A percentile compares a stretch with the other conserved stretches of the same genome.
Conservation (phyloP, 1,140 invertebrate species). For the Pseudachorutes palmiensis region DNA sequence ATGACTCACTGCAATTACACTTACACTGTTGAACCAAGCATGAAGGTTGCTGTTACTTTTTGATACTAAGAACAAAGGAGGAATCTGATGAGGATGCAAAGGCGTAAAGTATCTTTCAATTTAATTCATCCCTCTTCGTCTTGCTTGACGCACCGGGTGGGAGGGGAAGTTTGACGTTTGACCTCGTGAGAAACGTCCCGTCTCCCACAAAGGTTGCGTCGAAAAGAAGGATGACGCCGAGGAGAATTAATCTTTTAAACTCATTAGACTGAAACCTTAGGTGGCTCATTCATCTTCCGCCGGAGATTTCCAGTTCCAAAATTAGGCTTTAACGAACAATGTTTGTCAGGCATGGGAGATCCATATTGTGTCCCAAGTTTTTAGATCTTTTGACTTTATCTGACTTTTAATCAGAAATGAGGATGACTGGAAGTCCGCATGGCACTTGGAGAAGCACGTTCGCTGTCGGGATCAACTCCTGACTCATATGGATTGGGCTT, state of each 20-base stretch:
- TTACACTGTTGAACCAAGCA: neutral
- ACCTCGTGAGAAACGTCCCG: too few species aligned
- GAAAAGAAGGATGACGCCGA: neutral
- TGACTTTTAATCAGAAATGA: conserved; percentile 42
- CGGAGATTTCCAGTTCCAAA: neutral
- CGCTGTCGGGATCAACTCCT: conserved; percentile 50
- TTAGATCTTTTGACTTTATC: neutral
- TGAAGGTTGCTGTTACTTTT: neutral
- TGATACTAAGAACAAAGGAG: neutral
- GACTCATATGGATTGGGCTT: conserved; percentile 52
- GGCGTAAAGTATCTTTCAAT: too few species aligned
- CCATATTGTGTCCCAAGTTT: neutral
- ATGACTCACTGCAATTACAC: too few species aligned
- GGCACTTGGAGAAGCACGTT: conserved; percentile 51
- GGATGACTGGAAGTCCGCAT: conserved; percentile 51
- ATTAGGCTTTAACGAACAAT: neutral
- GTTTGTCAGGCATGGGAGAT: neutral
- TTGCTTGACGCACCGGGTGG: too few species aligned
- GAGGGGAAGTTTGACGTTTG: too few species aligned
- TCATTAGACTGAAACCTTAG: neutral
- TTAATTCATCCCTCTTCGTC: too few species aligned
- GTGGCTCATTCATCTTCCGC: neutral
- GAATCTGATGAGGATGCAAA: too few species aligned
- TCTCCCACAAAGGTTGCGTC: too few species aligned
- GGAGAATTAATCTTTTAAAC: neutral